Evolutionary conservation across 2,113 vertebrate species (phyloP).

Genomic region (Seriola dumerili): DNA sequence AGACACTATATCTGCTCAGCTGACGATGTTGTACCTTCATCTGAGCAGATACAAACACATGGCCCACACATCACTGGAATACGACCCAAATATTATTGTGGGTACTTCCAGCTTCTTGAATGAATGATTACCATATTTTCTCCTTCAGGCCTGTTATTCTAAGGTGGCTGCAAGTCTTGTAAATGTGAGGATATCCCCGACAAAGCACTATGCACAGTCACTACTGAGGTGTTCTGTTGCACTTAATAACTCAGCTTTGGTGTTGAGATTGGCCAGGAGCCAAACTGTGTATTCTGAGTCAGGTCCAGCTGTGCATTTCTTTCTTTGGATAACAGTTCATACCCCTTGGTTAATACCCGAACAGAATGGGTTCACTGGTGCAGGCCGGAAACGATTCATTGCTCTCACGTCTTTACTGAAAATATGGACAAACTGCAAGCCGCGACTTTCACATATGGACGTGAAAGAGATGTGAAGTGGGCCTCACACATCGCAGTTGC

Average conservation of each 20-base stretch:
- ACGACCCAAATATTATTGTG: conserved; percentile 40
- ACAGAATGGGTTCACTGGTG: conserved; percentile 56
- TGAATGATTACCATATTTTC: conserved; percentile 28
- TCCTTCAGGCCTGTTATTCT: conserved; percentile 44
- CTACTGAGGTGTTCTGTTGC: conserved; percentile 74
- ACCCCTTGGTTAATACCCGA: conserved; percentile 55
- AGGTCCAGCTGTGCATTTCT: conserved; percentile 76
- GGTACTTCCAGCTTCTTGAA: conserved; percentile 26
- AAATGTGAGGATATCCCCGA: conserved; percentile 42
- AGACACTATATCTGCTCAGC: too few relatives aligned
- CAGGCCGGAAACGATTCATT: conserved; percentile 79
- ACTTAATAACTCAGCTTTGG: conserved; percentile 69
- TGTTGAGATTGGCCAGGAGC: conserved; percentile 64
- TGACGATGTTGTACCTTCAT: too few relatives aligned
- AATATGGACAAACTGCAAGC: conserved; percentile 51
- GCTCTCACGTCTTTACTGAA: conserved; percentile 65
- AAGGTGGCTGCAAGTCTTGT: conserved; percentile 17
- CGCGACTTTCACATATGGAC: conserved; percentile 65
- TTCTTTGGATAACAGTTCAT: conserved; percentile 64
- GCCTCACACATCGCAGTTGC: conserved; percentile 75
- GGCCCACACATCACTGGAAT: conserved; percentile 16
- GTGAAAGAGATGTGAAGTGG: conserved; percentile 68
- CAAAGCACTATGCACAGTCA: conserved; percentile 49
- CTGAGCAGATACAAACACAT: conserved; percentile 14
- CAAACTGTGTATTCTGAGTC: conserved; percentile 63